A percentile compares a stretch with the other conserved stretches of the same genome.
Evolutionary conservation across 2,888 invertebrate genomes (phyloP).

Genomic region (Phorcus lineatus): DNA sequence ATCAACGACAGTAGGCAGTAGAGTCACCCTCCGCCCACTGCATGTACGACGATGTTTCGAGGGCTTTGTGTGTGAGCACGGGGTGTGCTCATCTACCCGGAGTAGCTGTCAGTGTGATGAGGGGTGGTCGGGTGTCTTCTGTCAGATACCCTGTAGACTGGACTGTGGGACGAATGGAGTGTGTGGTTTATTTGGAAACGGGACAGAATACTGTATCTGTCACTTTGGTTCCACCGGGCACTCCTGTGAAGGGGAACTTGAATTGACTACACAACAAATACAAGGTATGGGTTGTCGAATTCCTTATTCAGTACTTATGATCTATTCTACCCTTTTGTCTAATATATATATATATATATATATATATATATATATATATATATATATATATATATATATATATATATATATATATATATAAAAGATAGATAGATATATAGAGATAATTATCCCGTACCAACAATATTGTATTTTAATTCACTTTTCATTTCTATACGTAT

Average conservation of each 20-base stretch:
- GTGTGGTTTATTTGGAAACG: neutral
- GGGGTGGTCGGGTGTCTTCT: conserved; percentile 16
- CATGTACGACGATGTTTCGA: neutral
- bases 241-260: neutral
- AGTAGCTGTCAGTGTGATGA: conserved; percentile 6
- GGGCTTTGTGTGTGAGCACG: conserved; percentile 18
- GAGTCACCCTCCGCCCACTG: neutral
- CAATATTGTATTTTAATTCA: too few species aligned
- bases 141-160: neutral
- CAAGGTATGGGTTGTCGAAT: too few species aligned
- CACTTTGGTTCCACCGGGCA: neutral
- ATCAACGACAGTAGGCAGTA: neutral
- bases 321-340: too few species aligned
- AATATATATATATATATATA: too few species aligned
- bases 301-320: too few species aligned
- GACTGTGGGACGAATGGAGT: neutral
- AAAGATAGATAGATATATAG: too few species aligned
- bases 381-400: too few species aligned
- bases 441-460: too few species aligned
- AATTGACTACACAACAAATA: neutral
- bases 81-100: neutral
- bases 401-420: too few species aligned
- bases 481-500: too few species aligned
- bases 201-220: neutral
- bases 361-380: too few species aligned